phyloP scores from a whole-genome alignment of 2,113 vertebrate species.

The Microcebus griseorufus region DNA sequence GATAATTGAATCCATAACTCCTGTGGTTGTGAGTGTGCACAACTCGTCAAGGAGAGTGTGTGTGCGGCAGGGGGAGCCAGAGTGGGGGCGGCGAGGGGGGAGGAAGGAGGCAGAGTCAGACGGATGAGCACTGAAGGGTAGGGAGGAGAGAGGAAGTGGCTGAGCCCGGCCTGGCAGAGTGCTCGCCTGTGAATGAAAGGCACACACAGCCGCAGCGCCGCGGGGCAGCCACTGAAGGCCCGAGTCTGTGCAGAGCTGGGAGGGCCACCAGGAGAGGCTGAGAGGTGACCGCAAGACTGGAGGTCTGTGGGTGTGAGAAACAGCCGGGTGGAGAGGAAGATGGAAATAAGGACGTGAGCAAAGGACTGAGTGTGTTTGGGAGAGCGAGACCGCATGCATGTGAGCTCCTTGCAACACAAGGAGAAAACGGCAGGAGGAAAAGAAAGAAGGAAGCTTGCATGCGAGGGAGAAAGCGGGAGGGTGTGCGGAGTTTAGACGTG shows the following conservation, averaged over 20 bases:
- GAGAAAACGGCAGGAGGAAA: background rate
- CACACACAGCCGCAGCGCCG: background rate
- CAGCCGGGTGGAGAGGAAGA: background rate
- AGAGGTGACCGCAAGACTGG: background rate
- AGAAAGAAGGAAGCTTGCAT: background rate
- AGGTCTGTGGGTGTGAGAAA: background rate
- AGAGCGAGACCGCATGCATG: no score
- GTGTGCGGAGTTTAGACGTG: background rate
- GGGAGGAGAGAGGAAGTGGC: background rate
- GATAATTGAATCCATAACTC: constrained; percentile 72
- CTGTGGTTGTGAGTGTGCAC: background rate
- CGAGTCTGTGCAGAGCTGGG: background rate
- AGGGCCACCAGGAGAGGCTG: background rate
- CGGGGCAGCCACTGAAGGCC: background rate
- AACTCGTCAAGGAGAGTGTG: background rate
- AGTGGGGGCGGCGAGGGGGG: no score
- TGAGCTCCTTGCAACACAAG: background rate
- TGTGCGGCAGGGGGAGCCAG: background rate
- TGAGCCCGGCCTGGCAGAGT: background rate
- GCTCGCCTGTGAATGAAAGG: constrained; percentile 11
- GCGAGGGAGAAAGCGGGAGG: background rate
- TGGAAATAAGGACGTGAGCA: background rate
- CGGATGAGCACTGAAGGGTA: background rate
- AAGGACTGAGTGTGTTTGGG: background rate
- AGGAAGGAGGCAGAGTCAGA: background rate